These are phyloP conservation scores for Callyntrura guangdongensis DNA, from an alignment of 2,888 invertebrate species.

Conservation along the genomic window DNA sequence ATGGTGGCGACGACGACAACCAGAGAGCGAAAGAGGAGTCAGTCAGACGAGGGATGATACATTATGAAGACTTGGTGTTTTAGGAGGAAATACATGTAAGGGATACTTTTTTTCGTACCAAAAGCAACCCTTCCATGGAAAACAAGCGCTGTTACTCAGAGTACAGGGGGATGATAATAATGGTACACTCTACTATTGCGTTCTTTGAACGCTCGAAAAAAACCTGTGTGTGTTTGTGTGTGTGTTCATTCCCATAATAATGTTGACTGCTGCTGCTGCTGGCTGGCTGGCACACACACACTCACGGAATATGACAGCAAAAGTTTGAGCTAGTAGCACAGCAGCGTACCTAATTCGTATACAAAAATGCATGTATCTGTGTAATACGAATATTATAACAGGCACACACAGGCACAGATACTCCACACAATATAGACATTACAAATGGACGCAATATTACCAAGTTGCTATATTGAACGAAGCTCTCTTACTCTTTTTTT, in stretches of 20 bases:
- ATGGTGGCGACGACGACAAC: slow-evolving; percentile 32
- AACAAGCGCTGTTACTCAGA: slow-evolving; percentile 15
- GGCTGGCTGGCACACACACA: not conserved
- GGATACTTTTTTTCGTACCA: slow-evolving; percentile 23
- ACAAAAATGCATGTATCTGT: not conserved
- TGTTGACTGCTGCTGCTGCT: not conserved
- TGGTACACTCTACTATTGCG: slow-evolving; percentile 39
- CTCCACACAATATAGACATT: not conserved
- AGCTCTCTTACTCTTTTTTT: slow-evolving; percentile 5
- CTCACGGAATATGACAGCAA: slow-evolving; percentile 38
- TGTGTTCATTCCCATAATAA: not conserved
- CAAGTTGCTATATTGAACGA: slow-evolving; percentile 7
- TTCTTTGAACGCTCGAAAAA: not conserved
- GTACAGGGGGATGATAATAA: not conserved
- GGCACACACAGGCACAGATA: not conserved
- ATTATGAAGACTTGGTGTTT: not conserved
- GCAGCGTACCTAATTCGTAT: slow-evolving; percentile 14
- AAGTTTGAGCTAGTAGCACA: slow-evolving; percentile 1
- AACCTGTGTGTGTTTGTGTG: not conserved
- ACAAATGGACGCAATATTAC: not conserved
- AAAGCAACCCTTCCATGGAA: slow-evolving; percentile 27
- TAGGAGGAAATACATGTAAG: not conserved
- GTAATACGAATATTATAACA: not conserved
- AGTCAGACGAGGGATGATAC: slow-evolving; percentile 52
- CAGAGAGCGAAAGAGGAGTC: slow-evolving; percentile 48